Base-by-base conservation (phyloP, 37 sponge, comb jelly and placozoan genomes). In the Hormiphora californensis region DNA sequence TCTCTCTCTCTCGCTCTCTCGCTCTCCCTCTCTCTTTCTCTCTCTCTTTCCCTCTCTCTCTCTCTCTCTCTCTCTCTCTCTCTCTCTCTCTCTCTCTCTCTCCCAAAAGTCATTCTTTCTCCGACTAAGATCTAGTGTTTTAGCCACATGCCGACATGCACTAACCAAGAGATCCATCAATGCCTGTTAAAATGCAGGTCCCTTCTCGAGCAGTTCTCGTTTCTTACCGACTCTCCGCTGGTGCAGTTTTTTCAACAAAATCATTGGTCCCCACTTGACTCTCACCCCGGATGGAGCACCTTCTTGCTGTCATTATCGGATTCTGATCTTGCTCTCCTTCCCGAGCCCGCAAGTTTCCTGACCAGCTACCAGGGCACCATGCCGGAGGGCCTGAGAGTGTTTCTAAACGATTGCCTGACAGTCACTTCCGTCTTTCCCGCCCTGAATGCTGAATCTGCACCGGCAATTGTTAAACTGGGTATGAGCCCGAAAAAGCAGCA, bases 401-500 rank as follows among this genome's bases (percentile, higher is more conserved):
- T n/a, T n/a, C n/a, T n/a, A n/a, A n/a, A n/a, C n/a, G n/a, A n/a
- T n/a, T n/a, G n/a, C n/a, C n/a, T n/a, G n/a, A n/a, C n/a, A n/a
- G n/a, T n/a, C n/a, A n/a, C n/a, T n/a, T n/a, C n/a, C n/a, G n/a
- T n/a, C n/a, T n/a, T n/a, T n/a, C n/a, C n/a, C n/a, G n/a, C n/a
- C n/a, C n/a, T n/a, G n/a, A n/a, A n/a, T n/a, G n/a, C n/a, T n/a
- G 61, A 12, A 12, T 4, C 27, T 28, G 30, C 61, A 21, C 17
- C 7, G 9, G 61, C 30, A 15, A 28, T 57, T 57, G 61, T 57
- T 15, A 57, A 5, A 57, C 68, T 65, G 34, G 81, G 81, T 46
- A 73, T 73, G 81, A 73, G 81, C 23, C 81, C 81, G 19, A 73
- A 73, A 33, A 73, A 73, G 46, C 81, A 73, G 35, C 81, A 73